phyloP scores from a whole-genome alignment of 2,888 invertebrate species.

The Heliothis peltigera region DNA sequence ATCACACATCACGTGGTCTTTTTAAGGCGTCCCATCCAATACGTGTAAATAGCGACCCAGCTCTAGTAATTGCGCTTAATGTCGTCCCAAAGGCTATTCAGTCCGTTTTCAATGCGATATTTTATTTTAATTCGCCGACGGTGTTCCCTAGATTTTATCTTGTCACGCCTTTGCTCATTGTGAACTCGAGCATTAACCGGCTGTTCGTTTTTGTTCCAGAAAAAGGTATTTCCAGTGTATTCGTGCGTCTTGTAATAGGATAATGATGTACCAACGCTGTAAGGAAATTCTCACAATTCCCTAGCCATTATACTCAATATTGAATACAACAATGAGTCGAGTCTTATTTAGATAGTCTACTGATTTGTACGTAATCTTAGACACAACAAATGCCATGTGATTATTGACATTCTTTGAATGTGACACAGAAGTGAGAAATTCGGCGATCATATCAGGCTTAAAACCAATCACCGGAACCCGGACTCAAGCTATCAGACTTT shows the following conservation, averaged over 20 bases:
- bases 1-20: constrained; percentile 69
- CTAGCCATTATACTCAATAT: constrained; percentile 20
- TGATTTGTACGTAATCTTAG: constrained; percentile 35
- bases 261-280: constrained; percentile 68
- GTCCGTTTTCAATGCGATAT: constrained; percentile 84
- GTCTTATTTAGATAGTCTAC: constrained; percentile 31
- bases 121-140: constrained; percentile 83
- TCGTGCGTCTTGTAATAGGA: constrained; percentile 78
- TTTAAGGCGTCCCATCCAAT: constrained; percentile 69
- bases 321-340: constrained; percentile 34
- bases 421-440: constrained; percentile 45
- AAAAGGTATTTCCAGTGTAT: constrained; percentile 73
- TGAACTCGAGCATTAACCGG: constrained; percentile 77
- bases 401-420: constrained; percentile 42
- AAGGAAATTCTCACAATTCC: constrained; percentile 60
- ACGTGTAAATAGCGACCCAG: constrained; percentile 76
- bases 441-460: constrained; percentile 43
- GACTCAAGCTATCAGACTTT: constrained; percentile 40
- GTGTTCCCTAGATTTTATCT: constrained; percentile 85
- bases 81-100: constrained; percentile 85
- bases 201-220: constrained; percentile 76
- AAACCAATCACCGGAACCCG: constrained; percentile 37
- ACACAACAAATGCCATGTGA: constrained; percentile 36
- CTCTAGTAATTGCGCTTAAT: constrained; percentile 85
- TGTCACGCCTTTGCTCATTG: constrained; percentile 86